These are phyloP conservation scores for Trachops cirrhosus DNA, from an alignment of 2,797 vertebrate species.

Conservation along the genomic window DNA sequence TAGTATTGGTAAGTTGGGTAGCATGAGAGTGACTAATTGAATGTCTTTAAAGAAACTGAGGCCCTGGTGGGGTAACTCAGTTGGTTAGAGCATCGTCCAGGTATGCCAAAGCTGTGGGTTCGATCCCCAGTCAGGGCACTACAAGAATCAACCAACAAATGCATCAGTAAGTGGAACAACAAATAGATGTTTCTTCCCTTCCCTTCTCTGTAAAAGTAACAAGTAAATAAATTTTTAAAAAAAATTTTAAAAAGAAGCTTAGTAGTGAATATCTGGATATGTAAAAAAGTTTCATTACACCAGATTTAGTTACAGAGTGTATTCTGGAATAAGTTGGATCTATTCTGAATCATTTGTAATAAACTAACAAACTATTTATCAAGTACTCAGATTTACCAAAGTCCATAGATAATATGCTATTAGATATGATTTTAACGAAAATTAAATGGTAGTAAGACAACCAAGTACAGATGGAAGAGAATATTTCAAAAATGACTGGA, in stretches of 20 bases:
- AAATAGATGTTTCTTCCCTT: too few species aligned
- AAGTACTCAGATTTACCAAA: neutral
- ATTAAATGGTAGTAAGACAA: constrained; percentile 1
- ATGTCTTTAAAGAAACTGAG: neutral
- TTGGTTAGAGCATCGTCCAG: too few species aligned
- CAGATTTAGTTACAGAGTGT: neutral
- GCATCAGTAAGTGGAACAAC: too few species aligned
- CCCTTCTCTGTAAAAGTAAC: too few species aligned
- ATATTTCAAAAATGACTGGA: neutral
- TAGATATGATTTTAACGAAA: constrained; percentile 32
- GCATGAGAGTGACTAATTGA: neutral
- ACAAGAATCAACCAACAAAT: too few species aligned
- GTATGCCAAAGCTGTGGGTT: too few species aligned
- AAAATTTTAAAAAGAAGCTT: neutral
- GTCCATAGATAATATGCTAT: neutral
- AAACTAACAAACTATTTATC: neutral
- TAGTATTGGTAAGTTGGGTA: neutral
- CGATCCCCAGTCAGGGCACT: too few species aligned
- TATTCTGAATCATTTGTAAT: constrained; percentile 42
- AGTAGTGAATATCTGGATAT: neutral
- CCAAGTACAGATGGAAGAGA: neutral
- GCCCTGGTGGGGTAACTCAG: too few species aligned
- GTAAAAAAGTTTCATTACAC: neutral
- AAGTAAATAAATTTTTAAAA: too few species aligned
- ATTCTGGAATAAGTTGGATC: constrained; percentile 10